A percentile compares a stretch with the other conserved stretches of the same genome.
Evolutionary conservation across 2,113 vertebrate species (phyloP).

Genomic region (Tursiops truncatus): DNA sequence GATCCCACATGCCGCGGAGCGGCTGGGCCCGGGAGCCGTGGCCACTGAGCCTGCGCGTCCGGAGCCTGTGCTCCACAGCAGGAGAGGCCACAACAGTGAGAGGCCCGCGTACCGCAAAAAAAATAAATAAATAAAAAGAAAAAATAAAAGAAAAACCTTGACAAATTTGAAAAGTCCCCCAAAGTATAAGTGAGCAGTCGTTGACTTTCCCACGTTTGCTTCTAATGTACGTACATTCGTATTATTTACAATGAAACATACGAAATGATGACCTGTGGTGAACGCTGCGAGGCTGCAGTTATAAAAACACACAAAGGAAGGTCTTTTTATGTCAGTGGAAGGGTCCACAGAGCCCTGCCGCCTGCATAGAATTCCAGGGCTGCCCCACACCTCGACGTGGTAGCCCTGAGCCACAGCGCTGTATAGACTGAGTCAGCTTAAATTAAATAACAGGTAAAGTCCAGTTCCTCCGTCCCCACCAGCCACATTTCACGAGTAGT

Average conservation of each 20-base stretch:
- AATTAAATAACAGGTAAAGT: not conserved
- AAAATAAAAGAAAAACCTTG: not conserved
- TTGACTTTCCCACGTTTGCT: not conserved
- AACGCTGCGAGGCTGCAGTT: not conserved
- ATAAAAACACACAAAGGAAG: not conserved
- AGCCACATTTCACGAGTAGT: not conserved
- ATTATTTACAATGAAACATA: not conserved
- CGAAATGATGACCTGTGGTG: not conserved
- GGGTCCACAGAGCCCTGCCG: not conserved
- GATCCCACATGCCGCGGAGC: too few species aligned
- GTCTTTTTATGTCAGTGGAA: not conserved
- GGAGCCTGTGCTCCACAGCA: too few species aligned
- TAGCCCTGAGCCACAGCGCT: not conserved
- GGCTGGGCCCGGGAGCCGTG: too few species aligned
- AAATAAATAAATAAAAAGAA: too few species aligned
- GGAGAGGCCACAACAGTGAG: too few species aligned
- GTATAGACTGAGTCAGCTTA: not conserved
- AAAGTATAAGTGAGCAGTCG: rapidly evolving
- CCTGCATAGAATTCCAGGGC: not conserved
- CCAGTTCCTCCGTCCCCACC: not conserved
- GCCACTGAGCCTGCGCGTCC: too few species aligned
- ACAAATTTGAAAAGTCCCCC: not conserved
- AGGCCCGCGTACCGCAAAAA: too few species aligned
- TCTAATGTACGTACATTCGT: too few species aligned
- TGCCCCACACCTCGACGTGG: rapidly evolving